A percentile compares a stretch with the other conserved stretches of the same genome.
Evolutionary conservation across 2,113 vertebrate species (phyloP).

Genomic region (Rhea americana): DNA sequence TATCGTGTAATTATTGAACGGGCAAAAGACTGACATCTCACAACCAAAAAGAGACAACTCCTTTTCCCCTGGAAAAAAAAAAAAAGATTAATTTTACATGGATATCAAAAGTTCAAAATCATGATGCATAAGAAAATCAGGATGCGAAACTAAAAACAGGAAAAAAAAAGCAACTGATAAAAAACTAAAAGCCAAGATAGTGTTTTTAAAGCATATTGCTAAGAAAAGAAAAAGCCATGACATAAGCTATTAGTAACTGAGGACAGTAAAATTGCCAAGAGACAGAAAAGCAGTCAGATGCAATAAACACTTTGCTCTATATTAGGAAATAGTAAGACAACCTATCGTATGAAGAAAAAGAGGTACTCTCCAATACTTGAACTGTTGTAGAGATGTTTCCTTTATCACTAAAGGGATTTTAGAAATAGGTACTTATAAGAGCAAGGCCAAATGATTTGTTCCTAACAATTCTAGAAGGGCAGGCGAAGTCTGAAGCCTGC

Average conservation of each 20-base stretch:
- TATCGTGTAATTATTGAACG: background rate
- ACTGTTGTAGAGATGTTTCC: background rate
- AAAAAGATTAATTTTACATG: fast-evolving
- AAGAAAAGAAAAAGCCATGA: background rate
- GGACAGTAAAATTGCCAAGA: background rate
- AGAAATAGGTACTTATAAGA: background rate
- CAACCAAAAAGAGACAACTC: background rate
- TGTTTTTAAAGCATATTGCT: background rate
- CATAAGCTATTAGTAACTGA: background rate
- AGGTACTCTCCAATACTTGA: background rate
- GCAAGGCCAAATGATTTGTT: background rate
- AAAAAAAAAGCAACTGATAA: background rate
- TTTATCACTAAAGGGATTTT: background rate
- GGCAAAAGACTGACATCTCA: background rate
- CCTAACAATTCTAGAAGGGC: background rate
- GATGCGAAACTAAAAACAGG: background rate
- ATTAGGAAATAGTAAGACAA: background rate
- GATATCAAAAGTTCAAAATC: background rate
- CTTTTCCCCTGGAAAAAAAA: background rate
- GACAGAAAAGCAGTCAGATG: background rate
- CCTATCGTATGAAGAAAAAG: background rate
- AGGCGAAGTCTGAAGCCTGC: background rate
- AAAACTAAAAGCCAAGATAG: background rate
- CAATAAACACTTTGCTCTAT: background rate
- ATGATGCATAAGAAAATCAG: background rate